Base-by-base conservation (phyloP, 1,140 invertebrate species). In the Drosophila sproati region DNA sequence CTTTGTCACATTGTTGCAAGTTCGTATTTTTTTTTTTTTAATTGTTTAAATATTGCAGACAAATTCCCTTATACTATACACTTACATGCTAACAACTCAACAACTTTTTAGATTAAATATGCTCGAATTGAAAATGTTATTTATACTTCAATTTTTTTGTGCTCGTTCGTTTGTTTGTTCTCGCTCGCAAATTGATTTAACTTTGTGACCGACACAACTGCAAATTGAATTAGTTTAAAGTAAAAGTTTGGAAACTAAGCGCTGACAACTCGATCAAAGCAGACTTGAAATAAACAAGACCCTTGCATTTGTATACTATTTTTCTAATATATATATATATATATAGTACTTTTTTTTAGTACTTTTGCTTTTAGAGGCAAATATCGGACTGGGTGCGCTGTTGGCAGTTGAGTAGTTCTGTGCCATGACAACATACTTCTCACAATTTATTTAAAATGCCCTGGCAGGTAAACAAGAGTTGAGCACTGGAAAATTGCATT, bases 141-240 rank as follows among this genome's bases (percentile, higher is more conserved):
- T 20, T 20, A 20, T 20, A 67, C 61, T 80, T 41, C 12, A 31
- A 7, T 20, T 66, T 10, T 62, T 61, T 28, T 45, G 37, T 39
- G 12, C 82, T 64, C 55, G 29, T 67, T 52, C 48, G n/a, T 64
- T 41, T 67, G 39, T 50, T 12, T 34, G 52, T 12, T 47, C 29
- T 66, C 56, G 54, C 39, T 67, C 61, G 61, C 68, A 82, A 87
- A 88, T 88, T 88, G 77, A 73, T 54, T 87, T 86, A 82, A 69
- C 72, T 82, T 71, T 69, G 56, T 78, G 82, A 72, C 76, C 82
- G 79, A 86, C 78, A 60, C 70, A 69, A 63, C 48, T 54, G 59
- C 75, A 80, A 87, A 88, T 87, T 77, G 83, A 88, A 77, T 88
- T 76, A 82, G 66, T 77, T 67, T 47, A 74, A 82, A 80, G 67